phyloP scores from a whole-genome alignment of 2,113 vertebrate species.

The Engraulis encrasicolus region DNA sequence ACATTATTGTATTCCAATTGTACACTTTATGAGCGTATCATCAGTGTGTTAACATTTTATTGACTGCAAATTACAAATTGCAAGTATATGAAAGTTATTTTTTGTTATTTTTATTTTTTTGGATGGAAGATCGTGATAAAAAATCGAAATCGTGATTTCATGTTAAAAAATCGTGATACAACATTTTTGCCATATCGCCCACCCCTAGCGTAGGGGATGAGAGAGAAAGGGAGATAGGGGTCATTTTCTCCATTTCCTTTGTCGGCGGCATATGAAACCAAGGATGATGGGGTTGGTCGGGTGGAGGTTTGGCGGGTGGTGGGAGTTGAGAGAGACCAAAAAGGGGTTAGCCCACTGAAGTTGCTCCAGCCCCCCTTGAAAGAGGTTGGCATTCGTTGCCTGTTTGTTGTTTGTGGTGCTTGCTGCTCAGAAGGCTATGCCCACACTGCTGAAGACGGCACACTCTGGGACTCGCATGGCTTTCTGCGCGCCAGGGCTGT shows the following conservation, averaged over 20 bases:
- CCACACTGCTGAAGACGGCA: slow-evolving; percentile 6
- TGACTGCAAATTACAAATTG: too few species aligned
- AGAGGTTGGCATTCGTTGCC: neutral
- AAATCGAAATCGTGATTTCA: too few species aligned
- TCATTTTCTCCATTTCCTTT: neutral
- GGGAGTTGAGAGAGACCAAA: neutral
- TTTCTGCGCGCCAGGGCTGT: neutral
- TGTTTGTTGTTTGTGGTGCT: neutral
- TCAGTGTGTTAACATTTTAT: too few species aligned
- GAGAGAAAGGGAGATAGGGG: neutral
- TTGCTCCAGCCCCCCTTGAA: neutral
- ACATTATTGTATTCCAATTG: too few species aligned
- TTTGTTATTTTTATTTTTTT: too few species aligned
- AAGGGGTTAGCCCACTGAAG: neutral
- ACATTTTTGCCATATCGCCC: too few species aligned
- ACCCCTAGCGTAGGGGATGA: too few species aligned
- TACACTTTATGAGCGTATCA: too few species aligned
- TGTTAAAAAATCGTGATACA: too few species aligned
- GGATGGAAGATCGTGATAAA: too few species aligned
- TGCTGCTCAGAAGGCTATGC: neutral
- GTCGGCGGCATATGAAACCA: neutral
- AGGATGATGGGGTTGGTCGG: neutral
- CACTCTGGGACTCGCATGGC: neutral
- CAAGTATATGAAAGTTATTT: too few species aligned
- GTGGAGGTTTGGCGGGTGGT: neutral